Conservation (phyloP, 1,140 invertebrate genomes). For the Zaprionus taronus region DNA sequence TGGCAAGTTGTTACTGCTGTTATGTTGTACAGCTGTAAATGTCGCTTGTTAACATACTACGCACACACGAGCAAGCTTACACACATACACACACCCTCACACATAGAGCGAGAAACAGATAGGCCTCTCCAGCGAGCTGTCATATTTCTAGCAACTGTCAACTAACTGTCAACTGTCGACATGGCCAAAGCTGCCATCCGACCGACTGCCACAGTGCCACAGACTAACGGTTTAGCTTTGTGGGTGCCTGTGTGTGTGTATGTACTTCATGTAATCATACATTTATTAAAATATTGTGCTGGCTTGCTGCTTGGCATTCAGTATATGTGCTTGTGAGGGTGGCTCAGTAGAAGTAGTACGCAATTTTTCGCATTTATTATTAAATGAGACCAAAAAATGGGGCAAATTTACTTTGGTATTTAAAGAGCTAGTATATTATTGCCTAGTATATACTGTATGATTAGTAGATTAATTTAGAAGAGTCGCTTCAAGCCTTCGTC, state of each 20-base stretch:
- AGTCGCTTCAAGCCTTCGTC: not conserved
- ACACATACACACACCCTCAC: not conserved
- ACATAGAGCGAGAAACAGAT: not conserved
- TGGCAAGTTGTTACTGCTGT: conserved; percentile 34
- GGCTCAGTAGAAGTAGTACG: not conserved
- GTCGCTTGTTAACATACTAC: conserved; percentile 28
- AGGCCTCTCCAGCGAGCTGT: conserved; percentile 49
- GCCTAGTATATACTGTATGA: not conserved
- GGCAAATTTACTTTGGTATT: not conserved
- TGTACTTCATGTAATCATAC: not conserved
- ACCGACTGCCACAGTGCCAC: conserved; percentile 39
- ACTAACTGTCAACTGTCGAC: conserved; percentile 57
- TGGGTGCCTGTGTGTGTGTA: not conserved
- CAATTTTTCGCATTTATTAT: not conserved
- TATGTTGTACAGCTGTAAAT: conserved; percentile 42
- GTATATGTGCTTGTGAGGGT: conserved; percentile 13
- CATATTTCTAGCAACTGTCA: conserved; percentile 68
- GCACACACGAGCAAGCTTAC: not conserved
- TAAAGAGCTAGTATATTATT: not conserved
- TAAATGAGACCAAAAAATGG: not conserved
- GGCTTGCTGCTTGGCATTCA: conserved; percentile 1
- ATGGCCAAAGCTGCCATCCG: conserved; percentile 10
- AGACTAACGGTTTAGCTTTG: conserved; percentile 8
- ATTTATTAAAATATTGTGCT: conserved; percentile 8
- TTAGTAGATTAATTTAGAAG: not conserved